Conservation (phyloP, 2,888 invertebrate species). For the Mycalesis mineus region DNA sequence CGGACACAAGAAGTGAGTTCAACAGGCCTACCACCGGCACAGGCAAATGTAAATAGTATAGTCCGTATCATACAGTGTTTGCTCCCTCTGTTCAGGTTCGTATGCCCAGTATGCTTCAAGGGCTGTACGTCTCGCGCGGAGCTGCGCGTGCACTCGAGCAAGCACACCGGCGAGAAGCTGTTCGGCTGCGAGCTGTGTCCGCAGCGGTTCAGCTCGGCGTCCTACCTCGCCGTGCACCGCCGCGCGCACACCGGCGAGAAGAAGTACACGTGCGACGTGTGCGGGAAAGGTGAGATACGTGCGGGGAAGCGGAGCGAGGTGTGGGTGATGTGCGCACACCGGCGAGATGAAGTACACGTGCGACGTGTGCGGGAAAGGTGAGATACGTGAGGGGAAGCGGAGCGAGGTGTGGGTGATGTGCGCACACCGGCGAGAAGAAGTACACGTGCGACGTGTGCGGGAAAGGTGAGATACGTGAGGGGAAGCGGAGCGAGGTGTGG, state of each 20-base stretch:
- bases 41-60: conserved; percentile 53
- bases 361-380: conserved; percentile 62
- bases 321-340: conserved; percentile 72
- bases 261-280: conserved; percentile 56
- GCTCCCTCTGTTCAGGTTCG: conserved; percentile 48
- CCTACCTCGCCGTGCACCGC: conserved; percentile 65
- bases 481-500: too few species aligned
- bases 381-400: too few species aligned
- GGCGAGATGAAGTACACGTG: conserved; percentile 74
- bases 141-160: conserved; percentile 60
- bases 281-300: conserved; percentile 61
- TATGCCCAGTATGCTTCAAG: conserved; percentile 66
- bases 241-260: conserved; percentile 61
- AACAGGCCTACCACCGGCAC: conserved; percentile 65
- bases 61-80: background rate
- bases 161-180: conserved; percentile 68
- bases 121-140: conserved; percentile 69
- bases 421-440: conserved; percentile 60
- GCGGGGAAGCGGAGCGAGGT: too few species aligned
- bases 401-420: too few species aligned
- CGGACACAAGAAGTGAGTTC: conserved; percentile 57
- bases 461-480: conserved; percentile 51
- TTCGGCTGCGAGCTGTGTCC: conserved; percentile 60
- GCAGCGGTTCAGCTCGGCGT: conserved; percentile 66
- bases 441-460: conserved; percentile 59